Conservation (phyloP, 2,888 invertebrate species). For the Yponomeuta cagnagella region DNA sequence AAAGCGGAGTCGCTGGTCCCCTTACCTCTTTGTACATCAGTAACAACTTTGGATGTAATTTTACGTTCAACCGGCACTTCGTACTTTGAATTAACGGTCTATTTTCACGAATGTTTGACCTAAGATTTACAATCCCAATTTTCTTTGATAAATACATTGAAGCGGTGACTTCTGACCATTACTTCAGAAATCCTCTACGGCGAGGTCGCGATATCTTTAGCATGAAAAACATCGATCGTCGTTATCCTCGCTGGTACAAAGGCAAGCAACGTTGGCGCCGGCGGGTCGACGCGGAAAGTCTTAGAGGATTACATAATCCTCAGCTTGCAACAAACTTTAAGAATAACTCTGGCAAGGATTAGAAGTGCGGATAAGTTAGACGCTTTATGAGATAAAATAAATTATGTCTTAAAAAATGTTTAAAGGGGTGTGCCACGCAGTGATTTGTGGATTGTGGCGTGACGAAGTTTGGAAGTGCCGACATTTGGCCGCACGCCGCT, state of each 20-base stretch:
- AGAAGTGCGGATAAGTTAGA: slow-evolving; percentile 56
- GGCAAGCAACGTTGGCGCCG: slow-evolving; percentile 29
- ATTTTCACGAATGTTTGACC: background rate
- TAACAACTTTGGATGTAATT: slow-evolving; percentile 35
- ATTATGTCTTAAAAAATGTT: slow-evolving; percentile 51
- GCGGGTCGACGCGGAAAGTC: slow-evolving; percentile 43
- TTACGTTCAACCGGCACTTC: background rate
- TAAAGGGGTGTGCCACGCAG: slow-evolving; percentile 22
- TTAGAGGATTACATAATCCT: slow-evolving; percentile 47
- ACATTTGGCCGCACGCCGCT: slow-evolving; percentile 11
- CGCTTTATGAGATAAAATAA: slow-evolving; percentile 42
- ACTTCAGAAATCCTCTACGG: background rate
- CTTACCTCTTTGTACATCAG: slow-evolving; percentile 38
- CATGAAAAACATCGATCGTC: slow-evolving; percentile 27
- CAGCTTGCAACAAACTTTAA: slow-evolving; percentile 54
- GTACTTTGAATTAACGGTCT: background rate
- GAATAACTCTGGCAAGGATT: slow-evolving; percentile 60
- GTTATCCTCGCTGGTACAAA: slow-evolving; percentile 9
- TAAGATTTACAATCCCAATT: no score
- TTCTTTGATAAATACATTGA: background rate
- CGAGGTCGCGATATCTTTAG: background rate
- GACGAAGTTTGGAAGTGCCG: slow-evolving; percentile 15
- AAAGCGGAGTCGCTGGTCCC: slow-evolving; percentile 42
- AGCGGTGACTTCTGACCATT: background rate
- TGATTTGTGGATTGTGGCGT: slow-evolving; percentile 48